Evolutionary conservation across 2,113 vertebrate species (phyloP), one percentile per base, ranked within the genome.

Genomic region (Ciconia stormi): DNA sequence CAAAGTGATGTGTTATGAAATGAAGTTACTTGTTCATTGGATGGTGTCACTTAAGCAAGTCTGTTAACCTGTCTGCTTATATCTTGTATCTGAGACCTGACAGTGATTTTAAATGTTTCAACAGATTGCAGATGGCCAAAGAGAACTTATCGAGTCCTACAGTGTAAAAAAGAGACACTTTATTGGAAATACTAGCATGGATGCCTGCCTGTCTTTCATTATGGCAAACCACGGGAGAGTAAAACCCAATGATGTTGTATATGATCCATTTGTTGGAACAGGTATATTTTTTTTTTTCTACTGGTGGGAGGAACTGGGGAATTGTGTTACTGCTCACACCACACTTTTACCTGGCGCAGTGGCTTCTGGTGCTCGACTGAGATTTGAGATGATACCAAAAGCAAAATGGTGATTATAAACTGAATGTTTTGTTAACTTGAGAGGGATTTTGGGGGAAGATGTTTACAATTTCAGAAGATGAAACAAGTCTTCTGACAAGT

Each of bases 181-280:
- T n/a, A 99, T 99, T 96, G 99, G 99, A 70, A 99, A 99, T 97
- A 99, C 99, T 2, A 99, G 99, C 96, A 99, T 99, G 99, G 99
- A 99, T 61, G 99, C 99, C 59, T 99, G 99, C 40, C 98, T 99
- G 38, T 99, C 99, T 26, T 99, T 99, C 95, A 99, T 99, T 73
- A 99, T 99, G 99, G 98, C 99, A 77, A 99, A 99, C 97, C 99
- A 99, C 2, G 99, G 98, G n/a, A 99, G 96, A 98, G 98, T 99
- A 88, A 99, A 99, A 97, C 95, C 99, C 95, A 98, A 99, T 67
- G 99, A 99, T 97, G 74, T 99, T 50, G 99, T 99, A 10, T 99
- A 99, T 96, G 99, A 99, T 98, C 99, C 99, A 2, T 99, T 99
- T 98, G 99, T 99, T 90, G 99, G 99, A 98, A 99, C 99, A 98